Conservation (phyloP, 2,797 vertebrate species). For the Neomorphus geoffroyi region DNA sequence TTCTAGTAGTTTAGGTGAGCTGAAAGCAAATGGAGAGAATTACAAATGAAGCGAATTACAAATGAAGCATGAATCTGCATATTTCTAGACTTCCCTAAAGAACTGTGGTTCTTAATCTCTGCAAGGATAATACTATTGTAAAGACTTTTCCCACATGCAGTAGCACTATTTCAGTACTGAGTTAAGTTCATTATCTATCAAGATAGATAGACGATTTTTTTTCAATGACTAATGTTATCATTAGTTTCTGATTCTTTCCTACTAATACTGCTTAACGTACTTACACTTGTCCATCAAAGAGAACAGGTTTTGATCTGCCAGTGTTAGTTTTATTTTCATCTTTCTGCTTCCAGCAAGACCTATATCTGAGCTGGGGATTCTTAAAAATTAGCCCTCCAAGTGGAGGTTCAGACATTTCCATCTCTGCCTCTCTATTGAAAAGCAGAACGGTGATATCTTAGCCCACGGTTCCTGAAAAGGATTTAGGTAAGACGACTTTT, state of each 20-base stretch:
- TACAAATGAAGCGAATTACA: not conserved
- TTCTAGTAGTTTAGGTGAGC: not conserved
- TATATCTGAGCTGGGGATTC: rapidly evolving
- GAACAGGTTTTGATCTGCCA: not conserved
- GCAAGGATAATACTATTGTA: not conserved
- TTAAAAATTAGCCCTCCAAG: not conserved
- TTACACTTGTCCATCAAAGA: not conserved
- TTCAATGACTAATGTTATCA: not conserved
- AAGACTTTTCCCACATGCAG: not conserved
- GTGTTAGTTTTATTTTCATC: not conserved
- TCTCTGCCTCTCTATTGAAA: not conserved
- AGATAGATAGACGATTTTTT: not conserved
- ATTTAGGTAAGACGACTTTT: not conserved
- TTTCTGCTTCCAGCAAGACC: not conserved
- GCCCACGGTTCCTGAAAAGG: not conserved
- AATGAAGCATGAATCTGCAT: not conserved
- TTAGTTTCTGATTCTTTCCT: not conserved
- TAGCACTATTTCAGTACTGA: not conserved
- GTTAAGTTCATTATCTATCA: not conserved
- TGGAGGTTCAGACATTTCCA: not conserved
- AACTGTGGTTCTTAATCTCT: not conserved
- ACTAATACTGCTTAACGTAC: not conserved
- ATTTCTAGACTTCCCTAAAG: not conserved
- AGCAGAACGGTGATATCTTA: not conserved
- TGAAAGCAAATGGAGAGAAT: not conserved